A percentile compares a stretch with the other conserved stretches of the same genome.
phyloP scores from a whole-genome alignment of 2,888 invertebrate genomes.

The Meloe dianella region DNA sequence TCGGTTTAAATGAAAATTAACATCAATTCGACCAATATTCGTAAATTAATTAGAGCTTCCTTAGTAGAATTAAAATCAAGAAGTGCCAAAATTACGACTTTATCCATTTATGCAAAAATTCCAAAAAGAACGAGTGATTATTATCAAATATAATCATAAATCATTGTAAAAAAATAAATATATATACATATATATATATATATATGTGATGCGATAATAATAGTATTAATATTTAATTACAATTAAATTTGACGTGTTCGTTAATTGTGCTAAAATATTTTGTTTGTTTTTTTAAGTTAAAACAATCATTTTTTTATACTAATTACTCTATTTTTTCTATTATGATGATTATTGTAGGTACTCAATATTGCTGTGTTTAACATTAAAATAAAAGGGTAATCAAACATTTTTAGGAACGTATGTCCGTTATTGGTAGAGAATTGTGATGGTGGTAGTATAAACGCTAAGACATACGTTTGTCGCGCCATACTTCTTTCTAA shows the following conservation, averaged over 20 bases:
- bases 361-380: too few species aligned
- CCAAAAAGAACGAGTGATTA: slow-evolving; percentile 22
- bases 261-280: background rate
- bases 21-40: slow-evolving; percentile 28
- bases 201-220: slow-evolving; percentile 34
- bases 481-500: background rate
- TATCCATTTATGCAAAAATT: slow-evolving; percentile 16
- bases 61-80: slow-evolving; percentile 39
- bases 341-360: too few species aligned
- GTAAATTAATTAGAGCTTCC: slow-evolving; percentile 38
- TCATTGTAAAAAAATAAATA: too few species aligned
- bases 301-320: too few species aligned
- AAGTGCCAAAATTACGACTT: slow-evolving; percentile 35
- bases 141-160: slow-evolving; percentile 13
- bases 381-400: too few species aligned
- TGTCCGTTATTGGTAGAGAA: too few species aligned
- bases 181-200: too few species aligned
- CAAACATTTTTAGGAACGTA: too few species aligned
- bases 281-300: background rate
- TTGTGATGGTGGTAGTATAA: background rate
- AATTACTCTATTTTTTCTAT: too few species aligned
- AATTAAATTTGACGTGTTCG: background rate
- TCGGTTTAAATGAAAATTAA: slow-evolving; percentile 4
- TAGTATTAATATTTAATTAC: slow-evolving; percentile 15
- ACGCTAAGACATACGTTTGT: background rate